phyloP scores from a whole-genome alignment of 2,888 invertebrate genomes.

The Apamea monoglypha region DNA sequence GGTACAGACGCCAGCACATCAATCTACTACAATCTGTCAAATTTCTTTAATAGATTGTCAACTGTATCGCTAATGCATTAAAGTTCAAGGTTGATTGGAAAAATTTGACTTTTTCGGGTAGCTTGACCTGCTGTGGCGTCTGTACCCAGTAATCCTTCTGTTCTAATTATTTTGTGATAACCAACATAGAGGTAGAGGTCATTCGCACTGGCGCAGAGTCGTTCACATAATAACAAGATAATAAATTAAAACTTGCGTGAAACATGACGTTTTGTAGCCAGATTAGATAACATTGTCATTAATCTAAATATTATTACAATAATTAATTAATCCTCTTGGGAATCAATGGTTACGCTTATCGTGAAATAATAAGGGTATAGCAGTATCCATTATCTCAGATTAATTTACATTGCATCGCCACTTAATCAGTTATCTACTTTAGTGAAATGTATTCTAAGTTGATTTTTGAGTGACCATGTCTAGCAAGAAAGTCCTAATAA shows the following conservation, averaged over 20 bases:
- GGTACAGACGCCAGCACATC: no score
- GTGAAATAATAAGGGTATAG: neutral
- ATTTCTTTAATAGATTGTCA: no score
- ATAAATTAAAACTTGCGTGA: constrained; percentile 52
- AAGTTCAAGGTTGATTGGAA: no score
- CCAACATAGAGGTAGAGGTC: constrained; percentile 51
- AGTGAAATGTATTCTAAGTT: neutral
- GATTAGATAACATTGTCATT: constrained; percentile 56
- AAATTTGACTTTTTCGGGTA: no score
- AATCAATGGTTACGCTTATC: neutral
- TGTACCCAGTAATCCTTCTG: constrained; percentile 32
- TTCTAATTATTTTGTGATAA: neutral
- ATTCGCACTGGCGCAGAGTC: constrained; percentile 57
- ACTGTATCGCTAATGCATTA: no score
- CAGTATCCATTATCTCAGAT: neutral
- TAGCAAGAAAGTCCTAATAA: neutral
- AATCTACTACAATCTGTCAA: no score
- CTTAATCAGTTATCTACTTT: no score
- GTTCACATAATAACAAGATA: constrained; percentile 61
- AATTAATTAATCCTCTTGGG: neutral
- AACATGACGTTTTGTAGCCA: constrained; percentile 42
- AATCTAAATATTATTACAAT: constrained; percentile 9
- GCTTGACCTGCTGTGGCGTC: no score
- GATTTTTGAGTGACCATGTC: neutral
- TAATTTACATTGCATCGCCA: no score